Evolutionary conservation across 2,797 vertebrate species (phyloP).

Genomic region (Sebastiscus tertius): DNA sequence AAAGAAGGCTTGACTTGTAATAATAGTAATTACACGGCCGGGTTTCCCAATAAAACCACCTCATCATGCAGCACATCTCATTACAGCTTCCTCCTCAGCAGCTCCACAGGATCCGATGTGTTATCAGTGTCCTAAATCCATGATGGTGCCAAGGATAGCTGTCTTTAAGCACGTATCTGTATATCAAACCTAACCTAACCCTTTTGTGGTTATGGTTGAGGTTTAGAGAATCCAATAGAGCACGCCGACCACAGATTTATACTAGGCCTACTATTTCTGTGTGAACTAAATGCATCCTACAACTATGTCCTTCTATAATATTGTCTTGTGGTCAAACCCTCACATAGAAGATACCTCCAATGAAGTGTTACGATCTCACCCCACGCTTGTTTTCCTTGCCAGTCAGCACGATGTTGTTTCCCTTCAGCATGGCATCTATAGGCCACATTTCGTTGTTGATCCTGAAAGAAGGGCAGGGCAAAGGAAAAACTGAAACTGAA

Average conservation of each 20-base stretch:
- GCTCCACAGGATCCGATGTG: slow-evolving; percentile 20
- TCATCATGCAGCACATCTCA: slow-evolving; percentile 48
- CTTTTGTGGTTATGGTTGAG: slow-evolving; percentile 36
- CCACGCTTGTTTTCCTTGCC: background rate
- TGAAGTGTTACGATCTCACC: background rate
- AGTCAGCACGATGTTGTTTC: background rate
- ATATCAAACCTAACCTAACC: slow-evolving; percentile 24
- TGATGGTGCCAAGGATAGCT: background rate
- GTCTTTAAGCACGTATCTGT: background rate
- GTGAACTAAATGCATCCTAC: slow-evolving; percentile 17
- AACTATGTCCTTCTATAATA: background rate
- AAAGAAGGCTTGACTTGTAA: slow-evolving; percentile 51
- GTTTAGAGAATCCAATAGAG: slow-evolving; percentile 17
- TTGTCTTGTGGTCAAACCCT: slow-evolving; percentile 15
- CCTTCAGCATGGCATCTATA: background rate
- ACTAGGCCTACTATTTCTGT: background rate
- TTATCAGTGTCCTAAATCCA: slow-evolving; percentile 8
- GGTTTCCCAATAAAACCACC: slow-evolving; percentile 65
- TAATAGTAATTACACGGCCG: slow-evolving; percentile 65
- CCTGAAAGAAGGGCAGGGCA: background rate
- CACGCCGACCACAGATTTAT: background rate
- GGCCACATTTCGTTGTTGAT: background rate
- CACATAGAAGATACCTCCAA: background rate
- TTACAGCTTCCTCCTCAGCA: slow-evolving; percentile 40
- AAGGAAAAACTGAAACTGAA: background rate